Base-by-base conservation (phyloP, 2,888 invertebrate genomes). In the Gisinianus flammeolus region DNA sequence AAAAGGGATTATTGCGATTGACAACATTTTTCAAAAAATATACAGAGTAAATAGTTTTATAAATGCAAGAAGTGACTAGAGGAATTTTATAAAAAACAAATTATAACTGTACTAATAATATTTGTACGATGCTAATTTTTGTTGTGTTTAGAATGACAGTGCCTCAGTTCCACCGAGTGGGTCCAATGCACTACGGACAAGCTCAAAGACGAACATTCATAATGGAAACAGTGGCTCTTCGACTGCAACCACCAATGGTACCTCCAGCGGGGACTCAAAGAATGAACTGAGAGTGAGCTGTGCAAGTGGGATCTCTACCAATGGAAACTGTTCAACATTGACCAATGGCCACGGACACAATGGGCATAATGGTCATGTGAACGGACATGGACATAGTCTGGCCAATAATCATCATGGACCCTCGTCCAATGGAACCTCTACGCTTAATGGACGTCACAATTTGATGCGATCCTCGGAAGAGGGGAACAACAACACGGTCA, bases 131-230 rank as follows among this genome's bases (percentile, higher is more conserved):
- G 24, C 56, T 31, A n/a, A 71, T 71, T n/a, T 56, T 30, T 56
- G 1, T 52, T 24, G 3, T 56, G 81, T 73, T 22, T 77, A 83
- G 84, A 83, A 83, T 79, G 84, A 84, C 64, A 83, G 82, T 80
- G 81, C 83, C 81, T 83, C 84, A 33, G 83, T 82, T 76, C 82
- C 83, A 62, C 81, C 83, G 58, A 82, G 83, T 75, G 83, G 83
- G 75, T 83, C 83, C 10, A 83, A 82, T 70, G 85, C 85, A 56
- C 24, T 85, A n/a, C 81, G 83, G 12, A 85, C 83, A 54, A 84
- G 83, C 79, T 84, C 85, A 71, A 85, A 85, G 74, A 83, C 83
- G 66, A 85, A 85, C 74, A 83, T 85, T 69, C 83, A 83, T 76
- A 84, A 83, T 76, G 84, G 83, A 73, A 83, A 83, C 77, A 82